Percentiles rank a stretch among this genome's conserved stretches.
phyloP scores from a whole-genome alignment of 2,888 invertebrate genomes.

The Pycnomerus fuliginosus region DNA sequence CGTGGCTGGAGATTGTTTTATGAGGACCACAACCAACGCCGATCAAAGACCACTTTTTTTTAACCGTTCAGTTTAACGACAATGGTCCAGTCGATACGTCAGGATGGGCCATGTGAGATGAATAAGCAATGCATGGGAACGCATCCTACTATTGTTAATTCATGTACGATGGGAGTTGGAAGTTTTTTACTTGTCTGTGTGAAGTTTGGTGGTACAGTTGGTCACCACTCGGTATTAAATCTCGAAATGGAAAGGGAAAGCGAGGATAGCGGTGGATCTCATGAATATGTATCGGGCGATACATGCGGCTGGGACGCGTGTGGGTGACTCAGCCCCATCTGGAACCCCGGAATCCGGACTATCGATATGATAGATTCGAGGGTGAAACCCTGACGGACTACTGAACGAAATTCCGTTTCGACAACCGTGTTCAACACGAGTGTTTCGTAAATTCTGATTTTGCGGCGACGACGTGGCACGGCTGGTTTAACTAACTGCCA shows the following conservation, averaged over 20 bases:
- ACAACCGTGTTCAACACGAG: too few species aligned
- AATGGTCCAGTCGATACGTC: conserved; percentile 37
- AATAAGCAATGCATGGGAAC: conserved; percentile 52
- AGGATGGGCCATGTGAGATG: conserved; percentile 42
- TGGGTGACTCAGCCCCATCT: conserved; percentile 51
- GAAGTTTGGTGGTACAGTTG: conserved; percentile 12
- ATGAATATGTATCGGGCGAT: conserved; percentile 53
- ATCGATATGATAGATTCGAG: conserved; percentile 52
- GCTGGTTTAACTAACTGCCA: too few species aligned
- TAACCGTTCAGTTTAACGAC: conserved; percentile 29
- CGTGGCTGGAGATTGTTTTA: conserved; percentile 37
- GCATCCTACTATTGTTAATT: conserved; percentile 46
- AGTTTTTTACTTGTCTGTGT: too few species aligned
- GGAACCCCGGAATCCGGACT: conserved; percentile 46
- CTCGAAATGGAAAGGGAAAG: conserved; percentile 46
- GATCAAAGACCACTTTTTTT: conserved; percentile 40
- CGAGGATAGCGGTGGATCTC: conserved; percentile 40
- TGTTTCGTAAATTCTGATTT: too few species aligned
- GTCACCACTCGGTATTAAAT: conserved; percentile 23
- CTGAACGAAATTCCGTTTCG: conserved; percentile 10
- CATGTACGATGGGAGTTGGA: too few species aligned
- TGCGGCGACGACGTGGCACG: too few species aligned
- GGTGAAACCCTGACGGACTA: conserved; percentile 38
- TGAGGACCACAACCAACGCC: conserved; percentile 44
- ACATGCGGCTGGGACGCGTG: conserved; percentile 42